Evolutionary conservation across 2,797 vertebrate species (phyloP), one percentile per base, ranked within the genome.

Genomic region (Melanotaenia trifasciata): DNA sequence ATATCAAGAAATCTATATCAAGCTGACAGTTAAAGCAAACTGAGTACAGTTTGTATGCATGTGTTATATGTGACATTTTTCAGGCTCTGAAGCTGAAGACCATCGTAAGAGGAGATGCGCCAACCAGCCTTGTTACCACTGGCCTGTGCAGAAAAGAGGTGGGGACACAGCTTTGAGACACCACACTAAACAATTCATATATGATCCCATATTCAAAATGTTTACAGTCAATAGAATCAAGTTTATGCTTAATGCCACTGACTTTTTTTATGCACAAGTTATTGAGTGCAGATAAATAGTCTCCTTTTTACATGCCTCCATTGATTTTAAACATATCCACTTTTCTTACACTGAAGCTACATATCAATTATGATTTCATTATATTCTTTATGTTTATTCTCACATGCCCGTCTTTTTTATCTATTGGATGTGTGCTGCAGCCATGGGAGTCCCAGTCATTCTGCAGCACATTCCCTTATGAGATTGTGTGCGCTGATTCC

Each of bases 391-490:
- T 26, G 45, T 30, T 63, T 24, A 3, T 45, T 14, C 38, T 50
- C 16, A 20, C 26, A 4, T 24, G 10, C 36, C 3, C 69, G 1
- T 50, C 28, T 35, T 59, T 18, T 35, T 4, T 58, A 33, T 38
- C 1, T 38, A 76, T 70, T 54, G 26, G 67, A 16, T 62, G 33
- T 68, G 0, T 63, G 14, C 78, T 85, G 22, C 93, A 99, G 98
- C 98, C 98, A 58, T 99, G 98, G 98, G 98, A 99, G 89, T 96
- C 97, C 59, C 98, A 99, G 85, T 94, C 96, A 20, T 99, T 98
- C 95, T 98, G 95, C 95, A 96, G 93, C 93, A 96, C 96, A 45
- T 99, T 99, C 85, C 95, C 96, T 54, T 96, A 98, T 47, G 97
- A 99, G 84, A 95, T 96, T 0, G 90, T 97, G 85, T 97, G 97